Conservation (phyloP, 2,113 vertebrate species). For the Phyllopteryx taeniolatus region DNA sequence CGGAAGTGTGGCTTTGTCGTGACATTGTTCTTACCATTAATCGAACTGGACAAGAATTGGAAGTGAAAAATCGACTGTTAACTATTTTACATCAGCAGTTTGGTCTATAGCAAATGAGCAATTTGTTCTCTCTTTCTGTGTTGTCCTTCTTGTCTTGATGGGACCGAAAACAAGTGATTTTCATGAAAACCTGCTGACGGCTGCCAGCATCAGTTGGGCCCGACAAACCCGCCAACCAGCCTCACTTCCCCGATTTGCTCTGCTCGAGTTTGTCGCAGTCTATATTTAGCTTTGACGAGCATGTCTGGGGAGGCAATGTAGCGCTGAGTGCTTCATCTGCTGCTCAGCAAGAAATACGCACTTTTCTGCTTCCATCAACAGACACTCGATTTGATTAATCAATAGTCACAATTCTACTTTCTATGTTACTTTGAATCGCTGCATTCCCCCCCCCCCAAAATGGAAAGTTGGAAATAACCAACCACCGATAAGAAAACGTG, state of each 20-base stretch:
- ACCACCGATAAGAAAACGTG: background rate
- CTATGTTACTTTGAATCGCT: background rate
- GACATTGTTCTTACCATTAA: too few species aligned
- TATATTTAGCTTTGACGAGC: conserved; percentile 52
- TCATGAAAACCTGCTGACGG: background rate
- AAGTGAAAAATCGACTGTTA: too few species aligned
- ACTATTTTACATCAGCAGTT: too few species aligned
- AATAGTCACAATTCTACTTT: conserved; percentile 5
- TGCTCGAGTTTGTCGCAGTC: conserved; percentile 39
- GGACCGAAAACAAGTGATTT: background rate
- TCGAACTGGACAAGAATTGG: too few species aligned
- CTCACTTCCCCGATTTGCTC: conserved; percentile 21
- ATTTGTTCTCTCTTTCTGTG: background rate
- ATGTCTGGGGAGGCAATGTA: conserved; percentile 44
- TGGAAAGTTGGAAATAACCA: background rate
- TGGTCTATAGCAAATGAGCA: too few species aligned
- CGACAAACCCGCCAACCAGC: background rate
- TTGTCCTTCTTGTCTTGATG: background rate
- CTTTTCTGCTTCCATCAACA: conserved; percentile 40
- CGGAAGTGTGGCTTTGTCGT: too few species aligned
- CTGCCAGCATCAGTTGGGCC: background rate
- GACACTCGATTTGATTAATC: conserved; percentile 43
- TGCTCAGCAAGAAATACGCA: conserved; percentile 51
- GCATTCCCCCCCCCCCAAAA: background rate
- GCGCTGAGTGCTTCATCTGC: conserved; percentile 56